phyloP scores from a whole-genome alignment of 2,113 vertebrate genomes.

The Todiramphus saurophagus region DNA sequence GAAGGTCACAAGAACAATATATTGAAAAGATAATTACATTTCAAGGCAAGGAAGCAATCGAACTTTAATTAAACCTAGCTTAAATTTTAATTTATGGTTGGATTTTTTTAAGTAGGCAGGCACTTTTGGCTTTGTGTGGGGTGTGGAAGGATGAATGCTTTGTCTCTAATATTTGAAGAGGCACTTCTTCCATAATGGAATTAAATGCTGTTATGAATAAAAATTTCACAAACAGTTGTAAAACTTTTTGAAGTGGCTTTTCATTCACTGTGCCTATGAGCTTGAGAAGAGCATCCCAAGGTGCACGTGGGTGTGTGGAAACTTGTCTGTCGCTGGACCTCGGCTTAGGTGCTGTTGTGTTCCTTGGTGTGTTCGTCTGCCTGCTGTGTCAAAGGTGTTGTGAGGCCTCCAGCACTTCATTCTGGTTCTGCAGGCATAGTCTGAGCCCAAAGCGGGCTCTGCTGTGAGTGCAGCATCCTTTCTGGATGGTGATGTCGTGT shows the following conservation, averaged over 20 bases:
- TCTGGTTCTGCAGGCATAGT: rapidly evolving
- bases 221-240: background rate
- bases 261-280: rapidly evolving
- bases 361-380: background rate
- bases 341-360: background rate
- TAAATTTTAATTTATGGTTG: conserved; percentile 28
- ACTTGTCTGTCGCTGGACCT: background rate
- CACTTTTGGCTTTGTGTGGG: background rate
- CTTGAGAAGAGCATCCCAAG: background rate
- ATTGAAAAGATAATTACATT: background rate
- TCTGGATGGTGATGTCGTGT: rapidly evolving
- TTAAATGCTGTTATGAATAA: background rate
- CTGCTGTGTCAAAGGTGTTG: rapidly evolving
- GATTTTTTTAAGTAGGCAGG: background rate
- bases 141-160: background rate
- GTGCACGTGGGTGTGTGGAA: background rate
- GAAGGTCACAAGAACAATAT: background rate
- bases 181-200: background rate
- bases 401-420: too few relatives aligned
- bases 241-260: conserved; percentile 13
- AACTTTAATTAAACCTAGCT: conserved; percentile 20
- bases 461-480: background rate
- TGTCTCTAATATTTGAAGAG: background rate
- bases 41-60: conserved; percentile 9
- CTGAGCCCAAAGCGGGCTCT: background rate